Evolutionary conservation across 2,113 vertebrate species (phyloP).

Genomic region (Myodes glareolus): DNA sequence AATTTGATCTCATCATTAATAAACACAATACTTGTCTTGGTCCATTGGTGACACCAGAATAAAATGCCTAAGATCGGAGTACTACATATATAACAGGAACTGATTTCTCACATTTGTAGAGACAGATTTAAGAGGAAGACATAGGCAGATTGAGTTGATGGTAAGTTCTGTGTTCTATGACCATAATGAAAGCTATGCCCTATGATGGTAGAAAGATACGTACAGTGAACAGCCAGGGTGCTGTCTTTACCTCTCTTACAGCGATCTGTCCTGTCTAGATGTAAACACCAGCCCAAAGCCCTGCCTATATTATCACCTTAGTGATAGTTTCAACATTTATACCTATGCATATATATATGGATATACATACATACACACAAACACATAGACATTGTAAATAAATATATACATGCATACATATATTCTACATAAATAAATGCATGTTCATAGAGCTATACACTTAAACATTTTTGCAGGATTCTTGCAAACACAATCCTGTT

Average conservation of each 20-base stretch:
- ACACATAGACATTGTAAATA: background rate
- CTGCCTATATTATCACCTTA: too few species aligned
- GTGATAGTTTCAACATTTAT: background rate
- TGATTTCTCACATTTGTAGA: background rate
- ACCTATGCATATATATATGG: background rate
- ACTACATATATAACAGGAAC: background rate
- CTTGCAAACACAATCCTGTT: background rate
- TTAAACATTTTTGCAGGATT: background rate
- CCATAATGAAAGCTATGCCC: fast-evolving
- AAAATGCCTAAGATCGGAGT: background rate
- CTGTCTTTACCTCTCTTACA: background rate
- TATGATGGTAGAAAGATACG: background rate
- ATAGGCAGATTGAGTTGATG: background rate
- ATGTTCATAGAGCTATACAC: background rate
- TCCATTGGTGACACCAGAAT: background rate
- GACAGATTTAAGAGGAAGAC: background rate
- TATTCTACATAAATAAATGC: background rate
- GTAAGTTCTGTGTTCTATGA: too few species aligned
- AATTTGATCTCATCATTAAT: background rate
- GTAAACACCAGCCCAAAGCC: background rate
- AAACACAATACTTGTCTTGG: background rate
- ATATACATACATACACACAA: background rate
- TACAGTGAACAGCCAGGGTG: background rate
- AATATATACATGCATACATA: background rate
- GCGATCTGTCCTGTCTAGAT: background rate